A percentile compares a stretch with the other conserved stretches of the same genome.
Evolutionary conservation across 2,113 vertebrate genomes (phyloP).

Genomic region (Rallus limicola): DNA sequence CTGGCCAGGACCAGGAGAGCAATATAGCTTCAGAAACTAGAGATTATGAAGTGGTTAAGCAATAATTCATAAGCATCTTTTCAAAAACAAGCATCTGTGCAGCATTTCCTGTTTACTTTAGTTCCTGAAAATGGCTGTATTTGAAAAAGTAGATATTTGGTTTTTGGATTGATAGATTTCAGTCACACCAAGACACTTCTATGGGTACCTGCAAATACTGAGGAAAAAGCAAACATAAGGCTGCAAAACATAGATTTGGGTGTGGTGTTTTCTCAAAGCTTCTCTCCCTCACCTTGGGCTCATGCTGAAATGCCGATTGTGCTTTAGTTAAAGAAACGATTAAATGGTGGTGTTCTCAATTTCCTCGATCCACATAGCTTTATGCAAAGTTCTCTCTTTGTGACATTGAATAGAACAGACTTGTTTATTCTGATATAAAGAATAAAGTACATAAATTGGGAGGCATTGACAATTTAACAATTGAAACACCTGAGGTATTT

Average conservation of each 20-base stretch:
- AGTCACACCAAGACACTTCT: background rate
- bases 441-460: background rate
- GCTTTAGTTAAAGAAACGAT: background rate
- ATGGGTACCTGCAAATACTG: background rate
- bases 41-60: background rate
- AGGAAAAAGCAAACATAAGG: background rate
- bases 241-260: background rate
- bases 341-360: background rate
- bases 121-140: conserved; percentile 5
- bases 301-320: background rate
- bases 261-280: background rate
- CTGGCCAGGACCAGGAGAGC: too few relatives aligned
- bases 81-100: background rate
- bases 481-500: background rate
- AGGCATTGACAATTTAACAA: background rate
- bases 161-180: background rate
- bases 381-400: background rate
- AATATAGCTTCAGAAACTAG: background rate
- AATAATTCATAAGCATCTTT: background rate
- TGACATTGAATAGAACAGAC: background rate
- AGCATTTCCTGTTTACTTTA: conserved; percentile 24
- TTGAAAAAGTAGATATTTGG: background rate
- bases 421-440: background rate
- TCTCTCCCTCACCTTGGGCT: background rate
- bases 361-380: background rate